A percentile compares a stretch with the other conserved stretches of the same genome.
phyloP scores from a whole-genome alignment of 2,797 vertebrate species.

The Lemur catta region DNA sequence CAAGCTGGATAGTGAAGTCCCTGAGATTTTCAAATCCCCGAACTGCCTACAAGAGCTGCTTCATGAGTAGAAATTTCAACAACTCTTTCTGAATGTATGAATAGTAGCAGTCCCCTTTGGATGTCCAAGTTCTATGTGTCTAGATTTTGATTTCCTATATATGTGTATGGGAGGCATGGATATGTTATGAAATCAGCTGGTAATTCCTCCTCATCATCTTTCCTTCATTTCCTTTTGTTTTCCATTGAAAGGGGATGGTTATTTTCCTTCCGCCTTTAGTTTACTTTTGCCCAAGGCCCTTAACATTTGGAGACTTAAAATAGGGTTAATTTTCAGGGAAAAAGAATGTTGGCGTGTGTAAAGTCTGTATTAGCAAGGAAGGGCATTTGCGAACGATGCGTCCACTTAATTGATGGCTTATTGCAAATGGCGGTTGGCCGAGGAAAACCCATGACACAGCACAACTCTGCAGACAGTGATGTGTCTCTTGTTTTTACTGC shows the following conservation, averaged over 20 bases:
- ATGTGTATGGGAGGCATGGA: slow-evolving; percentile 82
- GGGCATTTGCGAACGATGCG: slow-evolving; percentile 84
- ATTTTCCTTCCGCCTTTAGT: slow-evolving; percentile 85
- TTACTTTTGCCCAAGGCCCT: slow-evolving; percentile 87
- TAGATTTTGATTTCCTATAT: slow-evolving; percentile 84
- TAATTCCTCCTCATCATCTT: slow-evolving; percentile 78
- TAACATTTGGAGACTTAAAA: slow-evolving; percentile 85
- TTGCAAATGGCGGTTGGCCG: slow-evolving; percentile 74
- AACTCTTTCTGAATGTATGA: slow-evolving; percentile 92
- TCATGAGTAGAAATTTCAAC: slow-evolving; percentile 94
- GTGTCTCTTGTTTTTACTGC: slow-evolving; percentile 81
- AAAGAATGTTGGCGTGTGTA: slow-evolving; percentile 87
- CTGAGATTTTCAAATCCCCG: slow-evolving; percentile 99
- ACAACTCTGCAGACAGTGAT: slow-evolving; percentile 72
- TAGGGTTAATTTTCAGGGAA: slow-evolving; percentile 86
- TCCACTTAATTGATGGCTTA: slow-evolving; percentile 73
- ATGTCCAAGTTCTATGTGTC: slow-evolving; percentile 85
- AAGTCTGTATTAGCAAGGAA: slow-evolving; percentile 86
- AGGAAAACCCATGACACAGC: slow-evolving; percentile 74
- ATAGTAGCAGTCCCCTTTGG: slow-evolving; percentile 94
- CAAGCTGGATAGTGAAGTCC: slow-evolving; percentile 99
- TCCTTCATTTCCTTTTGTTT: slow-evolving; percentile 76
- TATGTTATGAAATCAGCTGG: slow-evolving; percentile 83
- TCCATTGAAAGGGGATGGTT: slow-evolving; percentile 83
- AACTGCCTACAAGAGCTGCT: slow-evolving; percentile 99